These are phyloP conservation scores for Metaphire vulgaris DNA, from an alignment of 1,140 invertebrate genomes.

Conservation along the genomic window DNA sequence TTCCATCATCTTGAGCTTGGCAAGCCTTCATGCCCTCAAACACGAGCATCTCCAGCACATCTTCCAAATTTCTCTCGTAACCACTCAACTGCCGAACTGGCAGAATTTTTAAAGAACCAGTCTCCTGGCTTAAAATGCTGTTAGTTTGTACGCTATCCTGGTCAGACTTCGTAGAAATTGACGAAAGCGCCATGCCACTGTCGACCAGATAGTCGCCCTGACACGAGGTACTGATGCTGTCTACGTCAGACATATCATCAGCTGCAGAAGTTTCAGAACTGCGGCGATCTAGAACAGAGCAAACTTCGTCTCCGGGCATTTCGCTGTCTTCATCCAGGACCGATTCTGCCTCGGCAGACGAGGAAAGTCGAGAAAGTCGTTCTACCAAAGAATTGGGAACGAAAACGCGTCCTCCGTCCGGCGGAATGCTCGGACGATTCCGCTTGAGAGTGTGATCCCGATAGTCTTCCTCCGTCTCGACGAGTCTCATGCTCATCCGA, in stretches of 20 bases:
- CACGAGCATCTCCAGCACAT: background rate
- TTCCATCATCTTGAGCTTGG: background rate
- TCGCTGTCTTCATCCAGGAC: background rate
- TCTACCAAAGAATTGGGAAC: background rate
- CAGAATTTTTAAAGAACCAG: background rate
- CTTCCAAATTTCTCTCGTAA: background rate
- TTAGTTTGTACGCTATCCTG: background rate
- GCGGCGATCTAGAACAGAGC: background rate
- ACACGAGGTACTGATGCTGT: background rate
- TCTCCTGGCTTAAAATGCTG: background rate
- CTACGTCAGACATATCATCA: background rate
- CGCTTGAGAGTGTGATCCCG: background rate
- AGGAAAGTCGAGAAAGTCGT: background rate
- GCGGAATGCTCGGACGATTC: conserved; percentile 2
- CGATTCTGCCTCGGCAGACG: background rate
- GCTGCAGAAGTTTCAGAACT: background rate
- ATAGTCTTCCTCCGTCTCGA: conserved; percentile 32
- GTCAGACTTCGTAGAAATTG: background rate
- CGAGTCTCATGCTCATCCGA: conserved; percentile 29
- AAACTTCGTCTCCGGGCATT: background rate
- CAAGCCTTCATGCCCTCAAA: background rate
- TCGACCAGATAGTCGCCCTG: background rate
- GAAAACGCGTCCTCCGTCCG: conserved; percentile 18
- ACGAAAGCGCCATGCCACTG: background rate
- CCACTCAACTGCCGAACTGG: background rate